Base-by-base conservation (phyloP, 2,888 invertebrate genomes). In the Allygus modestus region DNA sequence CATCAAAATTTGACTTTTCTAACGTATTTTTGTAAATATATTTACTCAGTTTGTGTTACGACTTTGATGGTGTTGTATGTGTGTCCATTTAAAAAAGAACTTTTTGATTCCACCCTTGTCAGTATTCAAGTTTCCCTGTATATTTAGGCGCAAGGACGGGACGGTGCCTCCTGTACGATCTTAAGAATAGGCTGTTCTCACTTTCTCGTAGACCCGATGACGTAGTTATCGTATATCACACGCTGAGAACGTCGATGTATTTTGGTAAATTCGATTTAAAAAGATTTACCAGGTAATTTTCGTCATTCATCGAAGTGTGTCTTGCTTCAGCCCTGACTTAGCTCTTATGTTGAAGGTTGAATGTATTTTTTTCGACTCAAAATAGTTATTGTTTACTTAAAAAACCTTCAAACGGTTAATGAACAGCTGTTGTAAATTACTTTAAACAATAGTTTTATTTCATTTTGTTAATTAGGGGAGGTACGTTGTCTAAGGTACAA, bases 11-110 rank as follows among this genome's bases (percentile, higher is more conserved):
- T 23, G n/a, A 54, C 51, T 79, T 79, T 79, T 79, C 79, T 79
- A 79, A 58, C 15, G 79, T 58, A 79, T 79, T 79, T 79, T 79
- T 79, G 79, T 79, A 79, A 79, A 79, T 79, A 79, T 33, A 79
- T 79, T 79, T 54, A n/a, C 28, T 54, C 46, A 28, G 43, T 77
- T 79, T 2, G 17, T 77, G 51, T 51, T 23, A 12, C 28, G 46
- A 75, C 75, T 75, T 54, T 43, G 2, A 77, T 28, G 77, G 77
- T 58, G 58, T 77, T 77, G 37, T 26, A 79, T 58, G 79, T 79
- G 79, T 79, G 54, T 58, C 79, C 54, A 26, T 73, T 73, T 69
- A 69, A 9, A 31, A n/a, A 73, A n/a, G 31, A 65, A 65, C 15
- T 28, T 65, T 65, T 65, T 17, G 65, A 65, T 28, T 65, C 65